phyloP scores from a whole-genome alignment of 2,888 invertebrate species.

The Nesidiocoris tenuis region DNA sequence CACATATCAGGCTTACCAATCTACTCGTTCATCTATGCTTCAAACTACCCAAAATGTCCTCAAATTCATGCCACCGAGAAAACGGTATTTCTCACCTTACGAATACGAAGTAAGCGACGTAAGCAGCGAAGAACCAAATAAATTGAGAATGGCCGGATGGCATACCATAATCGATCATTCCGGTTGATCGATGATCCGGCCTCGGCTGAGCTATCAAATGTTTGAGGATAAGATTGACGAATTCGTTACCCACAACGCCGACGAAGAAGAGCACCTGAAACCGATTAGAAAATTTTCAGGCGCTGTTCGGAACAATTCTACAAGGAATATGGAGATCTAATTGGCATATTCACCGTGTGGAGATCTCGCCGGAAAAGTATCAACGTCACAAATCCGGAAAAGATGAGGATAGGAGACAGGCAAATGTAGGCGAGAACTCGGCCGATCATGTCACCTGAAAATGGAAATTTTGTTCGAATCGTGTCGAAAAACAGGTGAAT shows the following conservation, averaged over 20 bases:
- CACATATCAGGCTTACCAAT: no score
- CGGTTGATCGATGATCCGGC: constrained; percentile 67
- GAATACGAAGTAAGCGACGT: constrained; percentile 79
- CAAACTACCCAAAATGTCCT: no score
- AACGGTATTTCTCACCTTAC: constrained; percentile 71
- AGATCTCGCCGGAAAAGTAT: constrained; percentile 86
- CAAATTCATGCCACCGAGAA: no score
- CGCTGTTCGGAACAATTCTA: no score
- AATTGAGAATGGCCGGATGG: constrained; percentile 90
- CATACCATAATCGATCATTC: constrained; percentile 80
- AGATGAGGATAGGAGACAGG: constrained; percentile 78
- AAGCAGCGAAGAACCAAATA: constrained; percentile 86
- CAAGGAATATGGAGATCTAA: no score
- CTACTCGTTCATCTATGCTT: no score
- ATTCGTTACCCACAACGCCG: constrained; percentile 76
- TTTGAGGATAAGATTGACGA: constrained; percentile 76
- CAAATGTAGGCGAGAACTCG: constrained; percentile 79
- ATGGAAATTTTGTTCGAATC: no score
- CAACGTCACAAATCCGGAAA: constrained; percentile 77
- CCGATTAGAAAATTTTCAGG: constrained; percentile 4
- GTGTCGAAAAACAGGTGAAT: no score
- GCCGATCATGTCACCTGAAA: constrained; percentile 80
- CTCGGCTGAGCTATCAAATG: constrained; percentile 77
- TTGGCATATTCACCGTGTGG: no score
- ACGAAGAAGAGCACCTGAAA: constrained; percentile 80